These are phyloP conservation scores for Rutilus rutilus DNA, from an alignment of 2,113 vertebrate genomes.

Conservation along the genomic window DNA sequence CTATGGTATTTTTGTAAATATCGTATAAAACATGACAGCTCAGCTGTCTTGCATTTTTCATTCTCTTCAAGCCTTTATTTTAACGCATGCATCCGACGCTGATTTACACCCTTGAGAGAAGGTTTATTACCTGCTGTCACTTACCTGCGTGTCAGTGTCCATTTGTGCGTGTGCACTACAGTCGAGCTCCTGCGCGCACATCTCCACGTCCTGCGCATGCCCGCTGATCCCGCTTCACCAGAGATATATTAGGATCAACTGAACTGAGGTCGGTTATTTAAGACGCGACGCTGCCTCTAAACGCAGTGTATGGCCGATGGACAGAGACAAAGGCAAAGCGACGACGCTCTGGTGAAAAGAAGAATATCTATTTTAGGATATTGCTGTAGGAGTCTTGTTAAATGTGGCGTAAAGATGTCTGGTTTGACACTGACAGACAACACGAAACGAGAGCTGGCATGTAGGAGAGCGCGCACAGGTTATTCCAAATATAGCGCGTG, in stretches of 20 bases:
- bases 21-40: background rate
- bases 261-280: background rate
- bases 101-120: background rate
- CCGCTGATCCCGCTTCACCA: conserved; percentile 18
- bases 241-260: conserved; percentile 71
- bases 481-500: conserved; percentile 43
- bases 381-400: background rate
- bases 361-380: conserved; percentile 5
- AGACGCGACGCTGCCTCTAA: background rate
- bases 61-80: background rate
- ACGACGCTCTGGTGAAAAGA: background rate
- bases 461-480: conserved; percentile 1
- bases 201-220: conserved; percentile 21
- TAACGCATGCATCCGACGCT: background rate
- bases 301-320: background rate
- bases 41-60: background rate
- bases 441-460: background rate
- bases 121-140: background rate
- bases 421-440: conserved; percentile 21
- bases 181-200: background rate
- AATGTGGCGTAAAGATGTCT: conserved; percentile 37
- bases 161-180: conserved; percentile 7
- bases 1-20: background rate
- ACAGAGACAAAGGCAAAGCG: background rate
- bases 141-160: conserved; percentile 25